Base-by-base conservation (phyloP, 2,888 invertebrate genomes). In the Drosophila mimetica region DNA sequence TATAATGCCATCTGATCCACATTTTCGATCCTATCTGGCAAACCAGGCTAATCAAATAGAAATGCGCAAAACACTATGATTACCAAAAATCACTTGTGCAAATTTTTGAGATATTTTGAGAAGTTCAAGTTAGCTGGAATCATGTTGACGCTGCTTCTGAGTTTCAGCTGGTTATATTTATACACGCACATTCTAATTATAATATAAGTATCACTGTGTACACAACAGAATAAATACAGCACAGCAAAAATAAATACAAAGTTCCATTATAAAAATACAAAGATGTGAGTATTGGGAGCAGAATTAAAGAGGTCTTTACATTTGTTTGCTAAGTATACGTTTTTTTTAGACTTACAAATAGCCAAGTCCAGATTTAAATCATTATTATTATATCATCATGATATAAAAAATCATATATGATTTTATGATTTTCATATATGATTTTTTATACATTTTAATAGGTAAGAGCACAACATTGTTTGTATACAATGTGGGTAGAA, bases 21-120 rank as follows among this genome's bases (percentile, higher is more conserved):
- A 8, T 20, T 9, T 7, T 13, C 13, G 3, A 7, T 16, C 46
- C 11, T 14, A 22, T 30, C 13, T 30, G 14, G 9, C 16, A 28
- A 53, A 3, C 20, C 18, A 36, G 14, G 20, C 9, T 2, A 20
- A 5, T n/a, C 22, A 60, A 37, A 34, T 28, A 60, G 16, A 13
- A 30, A 58, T 60, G 46, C 0, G 61, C 30, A 34, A 46, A 37
- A 16, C 3, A 1, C 7, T n/a, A 8, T 2, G 20, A 20, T 13
- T 22, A 8, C 22, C 20, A 37, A 14, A 44, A 16, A 20, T 18
- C 60, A 60, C n/a, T 42, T 61, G 61, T 46, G 22, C 37, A 61
- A 60, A 60, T 14, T 37, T 5, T 8, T 5, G 4, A 46, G 28
- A 46, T 30, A 46, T 46, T 28, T 18, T 13, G 13, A 2, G n/a